Evolutionary conservation across 2,113 vertebrate species (phyloP).

Genomic region (Cyanocitta stelleri): DNA sequence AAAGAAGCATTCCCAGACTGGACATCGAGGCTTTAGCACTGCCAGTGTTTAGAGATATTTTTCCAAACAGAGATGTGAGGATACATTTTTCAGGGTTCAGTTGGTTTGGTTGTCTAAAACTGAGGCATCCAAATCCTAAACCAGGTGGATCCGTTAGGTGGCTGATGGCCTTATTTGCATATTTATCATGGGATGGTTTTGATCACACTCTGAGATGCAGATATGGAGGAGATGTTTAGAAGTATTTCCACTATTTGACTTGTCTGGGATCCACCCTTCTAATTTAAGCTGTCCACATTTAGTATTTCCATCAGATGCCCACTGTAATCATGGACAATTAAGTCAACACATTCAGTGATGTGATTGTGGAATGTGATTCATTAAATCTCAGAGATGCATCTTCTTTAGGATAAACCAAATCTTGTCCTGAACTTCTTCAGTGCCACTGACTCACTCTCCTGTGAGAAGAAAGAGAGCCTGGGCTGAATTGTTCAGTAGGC

Average conservation of each 20-base stretch:
- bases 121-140: background rate
- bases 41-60: background rate
- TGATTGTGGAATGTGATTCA: background rate
- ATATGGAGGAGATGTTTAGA: background rate
- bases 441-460: background rate
- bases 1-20: background rate
- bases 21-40: rapidly evolving
- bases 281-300: background rate
- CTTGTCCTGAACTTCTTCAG: background rate
- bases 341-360: background rate
- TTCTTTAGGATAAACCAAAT: background rate
- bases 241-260: background rate
- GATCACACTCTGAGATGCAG: background rate
- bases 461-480: background rate
- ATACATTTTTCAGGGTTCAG: background rate
- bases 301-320: background rate
- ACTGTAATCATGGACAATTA: background rate
- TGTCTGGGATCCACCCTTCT: background rate
- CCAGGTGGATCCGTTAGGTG: rapidly evolving
- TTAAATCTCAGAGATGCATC: background rate
- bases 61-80: background rate
- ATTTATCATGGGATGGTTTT: background rate
- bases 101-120: background rate
- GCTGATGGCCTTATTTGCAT: background rate
- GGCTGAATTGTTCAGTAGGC: background rate